Percentiles rank a stretch among this genome's conserved stretches.
phyloP scores from a whole-genome alignment of 2,888 invertebrate species.

The Coelinius sp. region DNA sequence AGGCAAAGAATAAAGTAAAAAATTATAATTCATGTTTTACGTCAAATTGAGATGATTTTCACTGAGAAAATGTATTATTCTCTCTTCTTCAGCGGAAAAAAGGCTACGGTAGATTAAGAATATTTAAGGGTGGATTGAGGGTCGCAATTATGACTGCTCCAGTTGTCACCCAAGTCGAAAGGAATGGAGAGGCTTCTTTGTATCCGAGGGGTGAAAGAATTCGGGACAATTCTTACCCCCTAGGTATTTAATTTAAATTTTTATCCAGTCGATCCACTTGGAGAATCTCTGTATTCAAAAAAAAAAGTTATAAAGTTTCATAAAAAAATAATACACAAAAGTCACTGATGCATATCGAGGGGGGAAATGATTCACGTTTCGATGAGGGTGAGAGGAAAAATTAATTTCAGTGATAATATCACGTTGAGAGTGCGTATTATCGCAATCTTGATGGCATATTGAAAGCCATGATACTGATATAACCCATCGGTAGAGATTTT shows the following conservation, averaged over 20 bases:
- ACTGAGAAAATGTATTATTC: background rate
- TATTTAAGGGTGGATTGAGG: slow-evolving; percentile 52
- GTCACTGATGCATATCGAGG: background rate
- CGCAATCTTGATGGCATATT: slow-evolving; percentile 9
- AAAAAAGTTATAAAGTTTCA: background rate
- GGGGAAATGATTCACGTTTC: background rate
- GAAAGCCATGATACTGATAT: background rate
- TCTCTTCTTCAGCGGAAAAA: background rate
- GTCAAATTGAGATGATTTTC: background rate
- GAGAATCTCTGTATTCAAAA: background rate
- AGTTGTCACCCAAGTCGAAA: slow-evolving; percentile 35
- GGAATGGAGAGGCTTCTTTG: background rate
- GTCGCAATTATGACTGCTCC: slow-evolving; percentile 48
- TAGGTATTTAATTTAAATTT: slow-evolving; percentile 41
- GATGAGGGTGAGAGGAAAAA: background rate
- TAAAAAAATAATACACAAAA: background rate
- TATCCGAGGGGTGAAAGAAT: background rate
- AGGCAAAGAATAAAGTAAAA: background rate
- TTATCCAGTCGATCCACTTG: slow-evolving; percentile 36
- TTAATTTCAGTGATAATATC: slow-evolving; percentile 16
- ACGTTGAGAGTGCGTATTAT: slow-evolving; percentile 3
- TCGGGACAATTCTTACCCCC: slow-evolving; percentile 11
- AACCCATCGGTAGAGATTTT: background rate
- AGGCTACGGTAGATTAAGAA: slow-evolving; percentile 47
- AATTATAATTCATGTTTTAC: background rate